phyloP scores from a whole-genome alignment of 2,888 invertebrate genomes.

The Drosophila neonasuta region DNA sequence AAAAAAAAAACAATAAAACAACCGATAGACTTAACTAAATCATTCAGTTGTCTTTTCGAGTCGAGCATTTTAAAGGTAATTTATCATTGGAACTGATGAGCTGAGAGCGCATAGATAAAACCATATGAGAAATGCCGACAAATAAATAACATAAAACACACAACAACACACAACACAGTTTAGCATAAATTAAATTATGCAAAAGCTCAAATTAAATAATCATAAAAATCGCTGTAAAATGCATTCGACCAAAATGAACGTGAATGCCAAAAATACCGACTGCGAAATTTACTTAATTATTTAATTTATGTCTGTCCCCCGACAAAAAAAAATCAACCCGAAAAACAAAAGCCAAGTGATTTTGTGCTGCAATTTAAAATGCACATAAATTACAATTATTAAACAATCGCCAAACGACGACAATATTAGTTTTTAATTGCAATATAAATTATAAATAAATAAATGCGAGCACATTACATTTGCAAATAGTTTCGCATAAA shows the following conservation, averaged over 20 bases:
- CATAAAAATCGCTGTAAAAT: constrained; percentile 48
- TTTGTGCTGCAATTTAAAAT: constrained; percentile 62
- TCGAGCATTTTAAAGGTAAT: constrained; percentile 66
- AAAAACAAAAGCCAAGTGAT: constrained; percentile 39
- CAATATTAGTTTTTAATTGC: constrained; percentile 75
- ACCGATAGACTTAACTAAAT: constrained; percentile 52
- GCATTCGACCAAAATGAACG: constrained; percentile 22
- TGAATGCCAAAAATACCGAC: constrained; percentile 7
- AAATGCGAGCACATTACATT: constrained; percentile 30
- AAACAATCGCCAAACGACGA: constrained; percentile 32
- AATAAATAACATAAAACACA: constrained; percentile 43
- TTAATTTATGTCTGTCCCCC: constrained; percentile 60
- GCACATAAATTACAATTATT: constrained; percentile 68
- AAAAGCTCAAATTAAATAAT: constrained; percentile 66
- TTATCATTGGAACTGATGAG: constrained; percentile 66
- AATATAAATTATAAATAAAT: constrained; percentile 73
- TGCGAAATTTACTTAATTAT: constrained; percentile 70
- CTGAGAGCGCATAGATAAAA: constrained; percentile 18
- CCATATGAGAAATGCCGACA: constrained; percentile 47
- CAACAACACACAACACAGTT: constrained; percentile 26
- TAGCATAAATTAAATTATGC: constrained; percentile 72
- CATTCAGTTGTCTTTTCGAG: constrained; percentile 52
- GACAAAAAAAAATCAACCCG: constrained; percentile 1
- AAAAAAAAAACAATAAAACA: constrained; percentile 22
- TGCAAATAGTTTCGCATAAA: constrained; percentile 65